A percentile compares a stretch with the other conserved stretches of the same genome.
phyloP scores from a whole-genome alignment of 2,888 invertebrate species.

The Cerastoderma edule region DNA sequence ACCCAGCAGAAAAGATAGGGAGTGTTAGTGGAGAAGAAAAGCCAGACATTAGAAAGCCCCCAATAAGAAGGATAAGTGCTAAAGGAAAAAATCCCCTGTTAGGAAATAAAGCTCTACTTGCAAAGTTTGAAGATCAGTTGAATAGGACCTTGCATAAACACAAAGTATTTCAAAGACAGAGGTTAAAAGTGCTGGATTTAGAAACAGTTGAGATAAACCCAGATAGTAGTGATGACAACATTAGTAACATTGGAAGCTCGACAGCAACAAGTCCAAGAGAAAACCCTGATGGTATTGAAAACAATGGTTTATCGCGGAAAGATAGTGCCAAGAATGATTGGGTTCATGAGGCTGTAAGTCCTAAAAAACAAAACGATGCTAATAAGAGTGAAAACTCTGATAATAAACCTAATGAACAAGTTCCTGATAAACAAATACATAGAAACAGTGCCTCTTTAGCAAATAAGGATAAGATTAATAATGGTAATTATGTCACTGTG shows the following conservation, averaged over 20 bases:
- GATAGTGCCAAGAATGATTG: too few species aligned
- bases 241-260: slow-evolving; percentile 17
- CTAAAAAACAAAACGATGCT: too few species aligned
- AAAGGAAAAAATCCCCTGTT: slow-evolving; percentile 67
- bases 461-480: too few species aligned
- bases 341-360: too few species aligned
- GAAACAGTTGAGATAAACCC: slow-evolving; percentile 51
- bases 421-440: too few species aligned
- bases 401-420: too few species aligned
- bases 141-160: slow-evolving; percentile 64
- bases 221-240: slow-evolving; percentile 26
- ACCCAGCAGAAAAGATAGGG: not conserved
- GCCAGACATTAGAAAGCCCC: slow-evolving; percentile 24
- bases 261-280: slow-evolving; percentile 1
- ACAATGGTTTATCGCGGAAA: too few species aligned
- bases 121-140: slow-evolving; percentile 72
- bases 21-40: slow-evolving; percentile 32
- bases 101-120: slow-evolving; percentile 71
- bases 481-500: not conserved
- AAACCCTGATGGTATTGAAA: not conserved
- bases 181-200: slow-evolving; percentile 50
- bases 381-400: too few species aligned
- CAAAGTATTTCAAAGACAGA: slow-evolving; percentile 59
- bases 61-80: slow-evolving; percentile 47
- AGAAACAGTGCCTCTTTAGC: too few species aligned